phyloP scores from a whole-genome alignment of 1,140 invertebrate genomes.

The Saxidomus purpurata region DNA sequence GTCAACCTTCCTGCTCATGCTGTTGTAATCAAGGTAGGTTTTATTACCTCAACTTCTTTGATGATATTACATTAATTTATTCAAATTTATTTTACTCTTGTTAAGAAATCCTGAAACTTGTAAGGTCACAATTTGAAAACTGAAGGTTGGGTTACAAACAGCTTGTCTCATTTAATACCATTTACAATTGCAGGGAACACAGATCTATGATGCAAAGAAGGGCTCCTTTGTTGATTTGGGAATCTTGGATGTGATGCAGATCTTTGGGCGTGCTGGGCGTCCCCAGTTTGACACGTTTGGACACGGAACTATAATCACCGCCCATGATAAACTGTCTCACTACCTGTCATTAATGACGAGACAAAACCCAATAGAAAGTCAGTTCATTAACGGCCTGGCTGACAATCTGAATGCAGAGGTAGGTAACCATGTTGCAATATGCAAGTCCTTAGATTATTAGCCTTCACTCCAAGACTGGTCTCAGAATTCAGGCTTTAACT shows the following conservation, averaged over 20 bases:
- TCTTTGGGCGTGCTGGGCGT: slow-evolving; percentile 98
- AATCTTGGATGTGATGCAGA: slow-evolving; percentile 99
- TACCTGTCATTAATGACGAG: slow-evolving; percentile 98
- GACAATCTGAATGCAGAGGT: slow-evolving; percentile 99
- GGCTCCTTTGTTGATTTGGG: slow-evolving; percentile 98
- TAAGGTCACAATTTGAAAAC: too few relatives aligned
- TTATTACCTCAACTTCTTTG: neutral
- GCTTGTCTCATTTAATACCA: too few relatives aligned
- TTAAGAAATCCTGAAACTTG: too few relatives aligned
- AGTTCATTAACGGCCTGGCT: slow-evolving; percentile 95
- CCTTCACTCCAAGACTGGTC: too few relatives aligned
- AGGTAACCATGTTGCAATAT: slow-evolving; percentile 66
- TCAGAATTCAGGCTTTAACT: too few relatives aligned
- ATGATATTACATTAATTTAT: too few relatives aligned
- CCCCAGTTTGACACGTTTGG: slow-evolving; percentile 93
- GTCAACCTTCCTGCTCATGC: slow-evolving; percentile 99
- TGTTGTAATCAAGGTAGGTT: slow-evolving; percentile 95
- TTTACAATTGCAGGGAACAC: slow-evolving; percentile 96
- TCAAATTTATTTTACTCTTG: too few relatives aligned
- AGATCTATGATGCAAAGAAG: slow-evolving; percentile 98
- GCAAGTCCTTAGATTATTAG: too few relatives aligned
- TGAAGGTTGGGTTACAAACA: too few relatives aligned
- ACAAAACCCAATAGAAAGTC: slow-evolving; percentile 99
- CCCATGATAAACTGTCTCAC: slow-evolving; percentile 96
- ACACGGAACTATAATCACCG: slow-evolving; percentile 98